Base-by-base conservation (phyloP, 64 coral and sea anemone species). In the Stylophora pistillata region DNA sequence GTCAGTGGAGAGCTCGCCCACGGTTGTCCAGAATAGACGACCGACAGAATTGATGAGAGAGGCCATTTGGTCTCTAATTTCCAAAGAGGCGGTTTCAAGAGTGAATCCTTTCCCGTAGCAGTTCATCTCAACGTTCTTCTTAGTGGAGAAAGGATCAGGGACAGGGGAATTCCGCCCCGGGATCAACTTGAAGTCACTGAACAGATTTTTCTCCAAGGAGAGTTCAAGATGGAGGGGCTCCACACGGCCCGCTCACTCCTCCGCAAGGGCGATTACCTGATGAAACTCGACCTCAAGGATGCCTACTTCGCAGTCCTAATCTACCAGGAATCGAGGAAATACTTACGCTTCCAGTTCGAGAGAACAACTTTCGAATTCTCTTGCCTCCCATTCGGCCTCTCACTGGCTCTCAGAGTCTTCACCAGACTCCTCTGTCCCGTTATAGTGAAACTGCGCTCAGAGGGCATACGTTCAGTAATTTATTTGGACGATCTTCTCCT, bases 401-500 rank as follows among this genome's bases (percentile, higher is more conserved):
- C 88, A 15, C 79, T 68, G 41, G 78, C 88, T 71, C 77, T 28
- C 34, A 1, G 77, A 66, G 52, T 78, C 17, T 81, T 90, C 78
- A 90, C 78, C 63, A 90, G 37, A 34, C 30, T 90, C 63, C 41
- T 90, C 41, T 27, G 70, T 56, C 88, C 52, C 20, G 12, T 90
- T 11, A 65, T 73, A 17, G 78, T 77, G 11, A 47, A 55, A 55
- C 58, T 88, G 73, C 25, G 73, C 56, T 71, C 68, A 37, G 68
- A 53, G 37, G 89, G 89, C 31, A 85, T 91, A 69, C 82, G 72
- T 54, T 76, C 59, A 47, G 70, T 91, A 15, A 91, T 91, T 55
- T 85, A 91, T 73, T 56, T 91, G 56, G 79, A 91, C 79, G 70
- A 91, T 54, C 28, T 86, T 70, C 68, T 73, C n/a, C 62, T 86